These are phyloP conservation scores for Laothoe populi DNA, from an alignment of 2,888 invertebrate genomes.

Conservation along the genomic window DNA sequence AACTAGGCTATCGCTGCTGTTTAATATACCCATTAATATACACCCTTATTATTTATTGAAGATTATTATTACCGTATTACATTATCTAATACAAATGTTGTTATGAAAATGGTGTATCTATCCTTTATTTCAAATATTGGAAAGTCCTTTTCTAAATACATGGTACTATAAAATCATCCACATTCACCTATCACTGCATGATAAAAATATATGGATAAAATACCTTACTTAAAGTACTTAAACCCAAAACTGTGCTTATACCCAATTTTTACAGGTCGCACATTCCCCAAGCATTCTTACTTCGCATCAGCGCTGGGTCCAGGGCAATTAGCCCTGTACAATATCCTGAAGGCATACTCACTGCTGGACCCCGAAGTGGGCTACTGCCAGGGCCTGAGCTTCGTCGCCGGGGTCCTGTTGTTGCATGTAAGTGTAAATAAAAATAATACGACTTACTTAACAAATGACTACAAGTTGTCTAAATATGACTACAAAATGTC, in stretches of 20 bases:
- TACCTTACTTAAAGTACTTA: neutral
- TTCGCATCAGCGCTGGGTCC: constrained; percentile 96
- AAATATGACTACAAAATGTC: neutral
- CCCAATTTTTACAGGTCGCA: constrained; percentile 85
- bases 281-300: constrained; percentile 97
- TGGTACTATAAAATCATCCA: too few relatives aligned
- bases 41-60: too few relatives aligned
- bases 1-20: too few relatives aligned
- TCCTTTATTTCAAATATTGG: too few relatives aligned
- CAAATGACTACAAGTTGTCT: too few relatives aligned
- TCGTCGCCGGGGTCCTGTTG: constrained; percentile 96
- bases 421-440: constrained; percentile 91
- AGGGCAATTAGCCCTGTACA: constrained; percentile 96
- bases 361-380: constrained; percentile 97
- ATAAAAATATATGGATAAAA: neutral
- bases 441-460: neutral
- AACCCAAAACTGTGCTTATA: neutral
- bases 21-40: too few relatives aligned
- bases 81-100: too few relatives aligned
- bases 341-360: constrained; percentile 97
- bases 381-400: constrained; percentile 98
- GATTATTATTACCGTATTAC: too few relatives aligned
- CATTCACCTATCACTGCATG: too few relatives aligned
- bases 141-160: too few relatives aligned
- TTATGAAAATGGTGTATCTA: too few relatives aligned